These are phyloP conservation scores for Ctenochaetus hawaiiensis DNA, from an alignment of 2,797 vertebrate species.

Conservation along the genomic window DNA sequence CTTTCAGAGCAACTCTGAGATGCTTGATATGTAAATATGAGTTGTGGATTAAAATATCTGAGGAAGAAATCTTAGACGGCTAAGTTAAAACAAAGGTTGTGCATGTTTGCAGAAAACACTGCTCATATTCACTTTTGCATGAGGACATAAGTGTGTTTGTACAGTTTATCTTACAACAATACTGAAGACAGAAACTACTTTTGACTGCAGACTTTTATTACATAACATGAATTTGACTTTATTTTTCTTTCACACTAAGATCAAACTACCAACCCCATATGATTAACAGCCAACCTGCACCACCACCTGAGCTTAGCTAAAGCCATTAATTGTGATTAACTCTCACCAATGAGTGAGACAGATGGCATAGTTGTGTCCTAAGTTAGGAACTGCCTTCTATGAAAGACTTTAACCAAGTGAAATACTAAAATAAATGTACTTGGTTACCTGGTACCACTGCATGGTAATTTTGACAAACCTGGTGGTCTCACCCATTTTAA, in stretches of 20 bases:
- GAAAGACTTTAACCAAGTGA: background rate
- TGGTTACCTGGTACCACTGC: background rate
- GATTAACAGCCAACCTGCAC: background rate
- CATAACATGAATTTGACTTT: background rate
- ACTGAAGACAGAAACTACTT: background rate
- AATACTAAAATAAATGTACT: background rate
- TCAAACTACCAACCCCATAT: background rate
- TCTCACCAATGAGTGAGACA: background rate
- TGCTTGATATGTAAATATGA: constrained; percentile 67
- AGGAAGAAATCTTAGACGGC: constrained; percentile 2
- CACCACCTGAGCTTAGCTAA: background rate
- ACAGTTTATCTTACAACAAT: background rate
- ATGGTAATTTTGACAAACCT: background rate
- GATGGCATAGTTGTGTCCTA: background rate
- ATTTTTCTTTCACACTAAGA: background rate
- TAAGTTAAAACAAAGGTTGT: constrained; percentile 7
- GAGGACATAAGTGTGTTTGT: constrained; percentile 20
- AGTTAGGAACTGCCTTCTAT: background rate
- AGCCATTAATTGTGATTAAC: background rate
- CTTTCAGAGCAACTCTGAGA: constrained; percentile 38
- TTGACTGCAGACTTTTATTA: background rate
- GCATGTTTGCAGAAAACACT: constrained; percentile 24
- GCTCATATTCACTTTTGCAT: constrained; percentile 4
- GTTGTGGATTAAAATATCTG: constrained; percentile 27
- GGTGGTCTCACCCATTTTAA: background rate